Percentiles rank a stretch among this genome's conserved stretches.
Evolutionary conservation across 2,113 vertebrate species (phyloP).

Genomic region (Prolemur simus): DNA sequence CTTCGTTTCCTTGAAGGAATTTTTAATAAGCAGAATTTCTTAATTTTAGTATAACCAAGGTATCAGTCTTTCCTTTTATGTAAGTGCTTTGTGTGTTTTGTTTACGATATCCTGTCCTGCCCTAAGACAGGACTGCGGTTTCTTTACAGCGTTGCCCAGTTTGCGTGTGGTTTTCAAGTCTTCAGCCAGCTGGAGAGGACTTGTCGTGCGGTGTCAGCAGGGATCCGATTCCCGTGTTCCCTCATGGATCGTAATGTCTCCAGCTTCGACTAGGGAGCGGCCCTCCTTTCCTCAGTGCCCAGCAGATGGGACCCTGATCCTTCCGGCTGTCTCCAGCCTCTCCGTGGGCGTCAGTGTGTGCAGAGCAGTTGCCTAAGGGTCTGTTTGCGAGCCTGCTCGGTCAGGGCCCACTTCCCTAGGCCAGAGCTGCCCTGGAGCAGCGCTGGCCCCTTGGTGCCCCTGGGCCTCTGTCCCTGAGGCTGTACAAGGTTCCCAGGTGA

Average conservation of each 20-base stretch:
- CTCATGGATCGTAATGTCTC: not conserved
- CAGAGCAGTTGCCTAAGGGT: not conserved
- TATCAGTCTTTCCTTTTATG: too few relatives aligned
- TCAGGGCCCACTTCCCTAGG: too few relatives aligned
- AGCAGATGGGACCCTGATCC: too few relatives aligned
- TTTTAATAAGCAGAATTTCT: not conserved
- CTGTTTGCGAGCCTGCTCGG: fast-evolving
- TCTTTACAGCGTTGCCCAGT: not conserved
- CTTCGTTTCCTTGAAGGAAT: not conserved
- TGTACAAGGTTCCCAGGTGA: not conserved
- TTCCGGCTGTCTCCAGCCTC: too few relatives aligned
- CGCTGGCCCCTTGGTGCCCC: not conserved
- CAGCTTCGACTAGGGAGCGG: fast-evolving
- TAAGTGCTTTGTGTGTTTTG: not conserved
- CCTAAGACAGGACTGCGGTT: not conserved
- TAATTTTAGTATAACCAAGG: not conserved
- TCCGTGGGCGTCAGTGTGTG: not conserved
- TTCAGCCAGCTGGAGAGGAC: not conserved
- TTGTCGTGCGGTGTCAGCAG: fast-evolving
- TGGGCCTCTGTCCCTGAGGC: too few relatives aligned
- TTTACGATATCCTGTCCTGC: not conserved
- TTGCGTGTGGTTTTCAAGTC: not conserved
- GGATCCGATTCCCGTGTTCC: fast-evolving
- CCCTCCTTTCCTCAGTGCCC: not conserved
- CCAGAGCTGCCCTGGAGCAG: not conserved